Evolutionary conservation across 2,797 vertebrate species (phyloP), one percentile per base, ranked within the genome.

Genomic region (Hydrocynus forskahlii): DNA sequence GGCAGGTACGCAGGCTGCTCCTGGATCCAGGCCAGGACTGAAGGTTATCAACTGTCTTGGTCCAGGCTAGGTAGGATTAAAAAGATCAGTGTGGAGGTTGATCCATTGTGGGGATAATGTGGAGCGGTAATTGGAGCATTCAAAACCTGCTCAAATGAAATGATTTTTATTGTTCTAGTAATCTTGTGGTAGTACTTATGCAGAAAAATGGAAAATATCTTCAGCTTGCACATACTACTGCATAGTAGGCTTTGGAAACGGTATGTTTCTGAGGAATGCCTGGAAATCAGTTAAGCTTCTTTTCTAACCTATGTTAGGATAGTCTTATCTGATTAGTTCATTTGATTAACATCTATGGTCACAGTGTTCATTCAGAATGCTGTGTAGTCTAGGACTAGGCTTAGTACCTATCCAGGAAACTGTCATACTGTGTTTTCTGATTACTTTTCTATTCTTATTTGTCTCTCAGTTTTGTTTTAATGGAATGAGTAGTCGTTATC

Each of bases 41-140:
- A 68, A 63, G 29, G 38, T 71, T 29, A 59, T 84, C 75, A 64
- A 29, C 62, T 83, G 67, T 79, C 75, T 75, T 81, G 63, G 60
- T 76, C 40, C 62, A 68, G 72, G 54, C 78, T 63, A 50, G 77
- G 63, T 29, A 68, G 14, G 35, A 62, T 69, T 82, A 45, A 10
- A 14, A 71, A 7, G 17, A 72, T 77, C 67, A 21, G 10, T 78
- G 48, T 72, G 54, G 75, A 64, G 40, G 23, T 40, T 60, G 59
- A 60, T 81, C 57, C 19, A 64, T 75, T 84, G 40, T 71, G 16
- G 38, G 45, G 43, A 1, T 78, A 50, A 59, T 67, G 71, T 71
- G 59, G 21, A 73, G 54, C 0, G 23, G 70, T 75, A 80, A 82
- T 72, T n/a, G 12, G 66, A 81, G 66, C 43, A 55, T 71, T 67